Base-by-base conservation (phyloP, 2,888 invertebrate genomes). In the Hofmannophila pseudospretella region DNA sequence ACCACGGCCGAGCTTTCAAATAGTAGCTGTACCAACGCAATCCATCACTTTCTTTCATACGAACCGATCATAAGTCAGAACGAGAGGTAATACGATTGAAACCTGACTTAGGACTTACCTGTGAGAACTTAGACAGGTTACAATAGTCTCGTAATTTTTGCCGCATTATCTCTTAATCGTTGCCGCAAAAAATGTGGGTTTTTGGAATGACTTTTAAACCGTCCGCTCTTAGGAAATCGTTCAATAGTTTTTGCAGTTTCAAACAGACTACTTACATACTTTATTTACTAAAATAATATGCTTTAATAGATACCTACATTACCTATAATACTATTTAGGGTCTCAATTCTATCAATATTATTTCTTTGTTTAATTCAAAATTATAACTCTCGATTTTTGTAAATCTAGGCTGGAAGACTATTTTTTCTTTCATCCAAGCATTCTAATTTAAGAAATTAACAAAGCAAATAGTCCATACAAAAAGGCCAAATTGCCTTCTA, bases 91-190 rank as follows among this genome's bases (percentile, higher is more conserved):
- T 39, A 49, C 50, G 47, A 57, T 49, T 42, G 44, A 42, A 48
- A 36, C 40, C 47, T 10, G 35, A 40, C 47, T 42, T 51, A 51
- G 54, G 34, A 34, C 41, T n/a, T 47, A 41, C 43, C 42, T 54
- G 59, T 71, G 72, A 46, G 73, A 73, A 68, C 56, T 38, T 38
- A 39, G 42, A 47, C 50, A 39, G 38, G 44, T 54, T 48, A 65
- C 65, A 68, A 70, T 67, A 47, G 51, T 36, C 14, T 25, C 47
- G 54, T 47, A 51, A 50, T 64, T 68, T 63, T 57, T 48, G 44
- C 26, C 36, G 41, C 42, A 47, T 58, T 56, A 56, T 58, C 47
- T 61, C 38, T 52, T 63, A 55, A 58, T 65, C 55, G 47, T 43
- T 34, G 37, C 40, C 46, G 38, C 46, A 38, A 43, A 41, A 45